phyloP scores from a whole-genome alignment of 2,888 invertebrate species.

The Ormyrus thymus region DNA sequence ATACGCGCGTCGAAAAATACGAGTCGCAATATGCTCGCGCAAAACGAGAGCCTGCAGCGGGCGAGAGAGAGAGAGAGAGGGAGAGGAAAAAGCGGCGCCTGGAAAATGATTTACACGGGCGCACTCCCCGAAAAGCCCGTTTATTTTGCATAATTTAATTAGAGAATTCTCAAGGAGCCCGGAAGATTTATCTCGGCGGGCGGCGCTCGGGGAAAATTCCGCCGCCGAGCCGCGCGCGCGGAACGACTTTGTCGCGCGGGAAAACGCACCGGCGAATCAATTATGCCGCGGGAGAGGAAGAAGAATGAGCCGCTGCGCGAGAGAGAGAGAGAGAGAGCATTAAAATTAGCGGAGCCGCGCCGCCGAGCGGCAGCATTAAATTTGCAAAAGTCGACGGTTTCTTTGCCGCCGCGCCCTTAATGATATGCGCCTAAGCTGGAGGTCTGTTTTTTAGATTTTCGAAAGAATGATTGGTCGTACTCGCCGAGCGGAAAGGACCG shows the following conservation, averaged over 20 bases:
- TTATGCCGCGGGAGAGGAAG: conserved; percentile 58
- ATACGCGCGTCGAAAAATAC: too few relatives aligned
- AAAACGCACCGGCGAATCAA: conserved; percentile 62
- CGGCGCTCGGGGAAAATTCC: too few relatives aligned
- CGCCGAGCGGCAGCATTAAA: conserved; percentile 65
- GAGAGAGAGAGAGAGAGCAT: conserved; percentile 57
- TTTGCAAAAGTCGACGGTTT: conserved; percentile 68
- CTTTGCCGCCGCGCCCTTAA: too few relatives aligned
- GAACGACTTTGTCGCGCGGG: conserved; percentile 40
- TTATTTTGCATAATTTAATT: conserved; percentile 59
- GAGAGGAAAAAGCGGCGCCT: neutral
- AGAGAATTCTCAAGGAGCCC: conserved; percentile 54
- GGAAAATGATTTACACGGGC: conserved; percentile 55
- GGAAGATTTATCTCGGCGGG: conserved; percentile 54
- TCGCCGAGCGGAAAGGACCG: neutral
- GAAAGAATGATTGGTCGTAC: too few relatives aligned
- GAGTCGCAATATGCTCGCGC: too few relatives aligned
- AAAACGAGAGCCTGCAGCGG: too few relatives aligned
- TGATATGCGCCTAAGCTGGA: too few relatives aligned
- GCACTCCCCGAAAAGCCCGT: conserved; percentile 54
- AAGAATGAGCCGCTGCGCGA: conserved; percentile 21
- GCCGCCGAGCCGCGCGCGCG: neutral
- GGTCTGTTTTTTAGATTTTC: too few relatives aligned
- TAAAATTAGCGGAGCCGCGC: conserved; percentile 69
- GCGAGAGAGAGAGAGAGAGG: conserved; percentile 16